phyloP scores from a whole-genome alignment of 2,888 invertebrate species.

The Patella pellucida region DNA sequence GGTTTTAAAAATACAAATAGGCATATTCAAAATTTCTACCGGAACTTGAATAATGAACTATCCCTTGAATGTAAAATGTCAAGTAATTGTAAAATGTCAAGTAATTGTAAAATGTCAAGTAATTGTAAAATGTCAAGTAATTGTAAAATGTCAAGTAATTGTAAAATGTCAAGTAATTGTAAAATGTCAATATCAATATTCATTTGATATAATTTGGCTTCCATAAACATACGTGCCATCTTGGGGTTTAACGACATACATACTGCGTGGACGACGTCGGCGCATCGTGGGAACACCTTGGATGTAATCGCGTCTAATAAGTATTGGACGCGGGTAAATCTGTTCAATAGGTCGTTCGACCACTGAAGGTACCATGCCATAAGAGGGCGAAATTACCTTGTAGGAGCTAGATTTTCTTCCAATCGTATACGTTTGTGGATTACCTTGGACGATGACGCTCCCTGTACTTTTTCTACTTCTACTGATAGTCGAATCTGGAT shows the following conservation, averaged over 20 bases:
- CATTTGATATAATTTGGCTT: neutral
- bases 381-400: neutral
- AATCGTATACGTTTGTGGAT: neutral
- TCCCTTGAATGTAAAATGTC: no score
- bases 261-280: neutral
- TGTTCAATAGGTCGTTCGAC: conserved; percentile 19
- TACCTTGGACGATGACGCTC: neutral
- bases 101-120: no score
- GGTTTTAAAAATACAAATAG: no score
- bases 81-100: no score
- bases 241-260: neutral
- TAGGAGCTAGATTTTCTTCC: neutral
- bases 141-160: no score
- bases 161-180: no score
- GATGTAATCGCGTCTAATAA: conserved; percentile 9
- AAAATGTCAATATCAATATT: no score
- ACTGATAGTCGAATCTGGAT: neutral
- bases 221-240: neutral
- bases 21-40: no score
- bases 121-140: no score
- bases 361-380: conserved; percentile 13
- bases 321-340: conserved; percentile 10
- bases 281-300: neutral
- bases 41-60: no score
- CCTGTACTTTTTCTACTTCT: neutral